Evolutionary conservation across 1,140 invertebrate genomes (phyloP), one percentile per base, ranked within the genome.

Genomic region (Drosophila tropicalis): DNA sequence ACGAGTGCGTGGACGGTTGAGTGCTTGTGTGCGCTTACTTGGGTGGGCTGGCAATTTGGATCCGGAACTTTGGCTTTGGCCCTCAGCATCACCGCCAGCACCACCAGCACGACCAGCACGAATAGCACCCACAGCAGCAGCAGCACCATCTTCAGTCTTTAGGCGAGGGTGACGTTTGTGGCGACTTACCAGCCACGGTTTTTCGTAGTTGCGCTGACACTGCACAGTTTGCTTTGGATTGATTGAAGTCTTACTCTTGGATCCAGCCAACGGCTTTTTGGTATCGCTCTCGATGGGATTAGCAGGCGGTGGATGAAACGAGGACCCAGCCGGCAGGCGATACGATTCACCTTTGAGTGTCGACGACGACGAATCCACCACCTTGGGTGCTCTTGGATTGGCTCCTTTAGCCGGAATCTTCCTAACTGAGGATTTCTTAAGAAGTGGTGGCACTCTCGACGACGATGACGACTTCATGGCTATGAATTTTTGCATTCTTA

Each of bases 101-200:
- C 36, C 36, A 13, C 12, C 12, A 4, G 12, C 34, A 36, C 34
- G 7, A 36, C 34, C 10, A 0, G 34, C 5, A 34, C 32, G 2
- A 34, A 2, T 10, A 9, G 7, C 10, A 36, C 34, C 34, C 5
- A 5, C 4, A 12, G 12, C 2, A 13, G 10, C 36, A 13, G 10
- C 36, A 4, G 36, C n/a, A 39, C 2, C 1, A 55, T 19, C 29
- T 56, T 72, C 13, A 56, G 0, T 39, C 3, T 9, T n/a, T 1
- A 56, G 58, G 6, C 63, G 34, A 17, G 40, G 9, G 7, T 1
- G 5, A 39, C 2, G 3, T 32, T 72, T 44, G 57, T 0, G 0
- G 1, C 40, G 17, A 0, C 39, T 9, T 19, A 72, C 47, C 34
- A 57, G 41, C 72, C 72, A 75, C 10, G 72, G 72, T 19, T 67